Base-by-base conservation (phyloP, 2,797 vertebrate species). In the Triplophysa bombifrons region DNA sequence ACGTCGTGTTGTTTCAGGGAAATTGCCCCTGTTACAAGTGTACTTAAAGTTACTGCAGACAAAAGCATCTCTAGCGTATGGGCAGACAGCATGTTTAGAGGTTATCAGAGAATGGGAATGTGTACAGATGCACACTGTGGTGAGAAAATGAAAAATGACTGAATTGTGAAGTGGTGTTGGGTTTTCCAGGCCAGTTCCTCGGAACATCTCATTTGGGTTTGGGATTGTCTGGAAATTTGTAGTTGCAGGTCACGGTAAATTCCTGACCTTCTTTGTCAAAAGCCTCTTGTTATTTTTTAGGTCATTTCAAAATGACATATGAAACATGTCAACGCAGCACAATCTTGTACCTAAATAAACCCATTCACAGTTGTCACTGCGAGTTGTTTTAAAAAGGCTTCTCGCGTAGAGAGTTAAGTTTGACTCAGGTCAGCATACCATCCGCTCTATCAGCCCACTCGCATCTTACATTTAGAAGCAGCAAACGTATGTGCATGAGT, bases 381-480 rank as follows among this genome's bases (percentile, higher is more conserved):
- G 25, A 61, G 14, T 12, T 14, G 25, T 41, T 61, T 27, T 14
- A 61, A 30, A 61, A 30, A 30, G 25, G 27, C 14, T 34, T 34
- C 14, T 16, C 60, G 72, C 22, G 13, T 8, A 22, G 30, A 69
- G 53, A 1, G 3, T 69, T 67, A 70, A 82, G 44, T 20, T 27
- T 77, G 80, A 77, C 71, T 82, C 70, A 82, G 72, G 30, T 51
- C 61, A 12, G 38, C 67, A 53, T 81, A 48, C 69, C n/a, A 61
- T 83, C 34, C 48, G 20, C 34, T 58, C 25, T 13, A 38, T 44
- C 30, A 46, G 30, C 25, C 16, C 44, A 56, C 11, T 66, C 27
- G 12, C 14, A 3, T 80, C 67, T 73, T 58, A 69, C 41, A 74
- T 60, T 63, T 8, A 53, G 46, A 5, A 55, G 50, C 20, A 25